Evolutionary conservation across 2,888 invertebrate species (phyloP).

Genomic region (Tribolium freemani): DNA sequence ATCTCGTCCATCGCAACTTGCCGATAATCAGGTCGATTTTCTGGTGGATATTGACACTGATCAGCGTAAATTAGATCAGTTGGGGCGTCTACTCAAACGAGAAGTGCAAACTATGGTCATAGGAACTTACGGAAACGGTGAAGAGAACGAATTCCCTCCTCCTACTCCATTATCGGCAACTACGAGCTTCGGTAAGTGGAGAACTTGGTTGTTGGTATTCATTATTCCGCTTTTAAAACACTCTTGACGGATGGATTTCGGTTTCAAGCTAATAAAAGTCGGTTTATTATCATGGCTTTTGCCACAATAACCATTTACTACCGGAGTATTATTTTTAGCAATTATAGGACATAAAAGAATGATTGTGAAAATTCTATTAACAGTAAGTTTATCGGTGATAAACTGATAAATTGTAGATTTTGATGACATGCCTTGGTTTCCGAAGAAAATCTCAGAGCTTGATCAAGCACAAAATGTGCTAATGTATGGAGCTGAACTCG

Average conservation of each 20-base stretch:
- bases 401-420: conserved; percentile 76
- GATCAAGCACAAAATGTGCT: conserved; percentile 96
- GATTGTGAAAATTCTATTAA: not conserved
- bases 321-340: not conserved
- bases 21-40: conserved; percentile 83
- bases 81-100: conserved; percentile 83
- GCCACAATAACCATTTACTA: not conserved
- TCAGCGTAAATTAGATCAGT: conserved; percentile 85
- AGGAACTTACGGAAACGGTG: conserved; percentile 70
- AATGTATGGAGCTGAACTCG: conserved; percentile 96
- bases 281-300: not conserved
- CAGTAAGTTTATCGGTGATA: not conserved
- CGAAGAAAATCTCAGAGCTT: conserved; percentile 92
- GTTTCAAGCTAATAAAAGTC: not conserved
- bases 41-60: conserved; percentile 95
- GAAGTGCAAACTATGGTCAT: conserved; percentile 91
- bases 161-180: conserved; percentile 85
- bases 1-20: conserved; percentile 77
- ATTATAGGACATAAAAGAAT: not conserved
- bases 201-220: conserved; percentile 22
- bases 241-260: not conserved
- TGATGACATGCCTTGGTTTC: conserved; percentile 98
- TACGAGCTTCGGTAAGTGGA: conserved; percentile 80
- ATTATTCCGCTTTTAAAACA: conserved; percentile 21
- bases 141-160: conserved; percentile 76